Evolutionary conservation across 2,888 invertebrate species (phyloP).

Genomic region (Platycheirus rosarum): DNA sequence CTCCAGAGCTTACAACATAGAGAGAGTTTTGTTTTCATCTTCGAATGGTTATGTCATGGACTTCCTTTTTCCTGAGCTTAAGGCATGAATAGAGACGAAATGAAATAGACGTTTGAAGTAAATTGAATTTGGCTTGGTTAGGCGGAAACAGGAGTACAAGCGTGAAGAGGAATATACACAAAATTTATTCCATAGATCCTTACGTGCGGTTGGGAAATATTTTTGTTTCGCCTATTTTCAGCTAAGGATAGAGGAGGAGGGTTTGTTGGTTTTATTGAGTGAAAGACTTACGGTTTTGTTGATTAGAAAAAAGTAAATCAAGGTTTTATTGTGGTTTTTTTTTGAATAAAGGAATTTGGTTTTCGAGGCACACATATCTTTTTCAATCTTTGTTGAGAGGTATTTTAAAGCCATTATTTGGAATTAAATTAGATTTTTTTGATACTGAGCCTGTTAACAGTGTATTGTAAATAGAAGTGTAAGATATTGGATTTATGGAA

Average conservation of each 20-base stretch:
- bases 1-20: not conserved
- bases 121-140: slow-evolving; percentile 59
- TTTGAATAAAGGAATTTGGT: slow-evolving; percentile 18
- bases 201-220: slow-evolving; percentile 38
- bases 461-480: too few species aligned
- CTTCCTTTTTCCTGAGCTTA: slow-evolving; percentile 29
- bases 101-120: slow-evolving; percentile 61
- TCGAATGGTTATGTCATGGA: slow-evolving; percentile 28
- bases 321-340: slow-evolving; percentile 32
- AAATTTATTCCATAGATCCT: slow-evolving; percentile 42
- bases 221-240: slow-evolving; percentile 2
- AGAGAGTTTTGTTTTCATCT: slow-evolving; percentile 7
- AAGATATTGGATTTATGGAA: too few species aligned
- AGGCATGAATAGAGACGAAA: slow-evolving; percentile 49
- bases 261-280: slow-evolving; percentile 39
- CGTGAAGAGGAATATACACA: not conserved
- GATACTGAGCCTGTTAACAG: too few species aligned
- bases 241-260: not conserved
- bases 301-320: slow-evolving; percentile 42
- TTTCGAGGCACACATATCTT: slow-evolving; percentile 4
- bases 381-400: slow-evolving; percentile 7
- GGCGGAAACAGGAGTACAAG: not conserved
- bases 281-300: slow-evolving; percentile 32
- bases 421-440: slow-evolving; percentile 21
- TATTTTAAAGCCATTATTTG: slow-evolving; percentile 31